Evolutionary conservation across 2,113 vertebrate genomes (phyloP), one percentile per base, ranked within the genome.

Genomic region (Gadus macrocephalus): DNA sequence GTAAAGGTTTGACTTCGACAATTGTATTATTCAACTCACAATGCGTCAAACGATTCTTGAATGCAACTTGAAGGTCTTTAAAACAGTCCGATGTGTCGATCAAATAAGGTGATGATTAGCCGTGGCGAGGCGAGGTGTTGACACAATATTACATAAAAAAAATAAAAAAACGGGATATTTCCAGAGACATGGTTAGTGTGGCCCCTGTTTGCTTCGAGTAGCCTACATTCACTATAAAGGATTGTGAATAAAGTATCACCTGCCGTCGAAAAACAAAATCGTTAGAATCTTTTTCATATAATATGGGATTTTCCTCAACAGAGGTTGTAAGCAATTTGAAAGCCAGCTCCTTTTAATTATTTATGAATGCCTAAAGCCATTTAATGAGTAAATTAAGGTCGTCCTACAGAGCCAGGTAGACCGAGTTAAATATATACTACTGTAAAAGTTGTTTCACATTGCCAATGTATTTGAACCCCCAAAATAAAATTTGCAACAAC

Each of bases 221-320:
- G 20, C 20, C 20, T 20, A 49, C 42, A 11, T 49, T 49, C 42
- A 49, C 42, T 49, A 49, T 49, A 49, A 49, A 49, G 11, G 53
- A 66, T 1, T 71, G 22, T 70, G 61, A 76, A 68, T 66, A 56
- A 56, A 62, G 17, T 74, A 73, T 85, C 73, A 78, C 53, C 73
- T 74, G 69, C 60, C 76, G 58, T 68, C 73, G 15, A 76, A 77
- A 81, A 81, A 53, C 81, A 83, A 81, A 68, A 59, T 69, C 73
- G 73, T 82, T 25, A 2, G 25, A 85, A 79, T 63, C 68, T 38
- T 72, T 70, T 71, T 15, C 56, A 68, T 38, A 42, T 76, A 53
- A 77, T 63, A 69, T 25, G 84, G 86, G 83, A 84, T 73, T 88
- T 90, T 89, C 84, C 82, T 80, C 65, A 72, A 83, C 79, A 79